These are phyloP conservation scores for Pelecanoides urinatrix DNA, from an alignment of 2,113 vertebrate species.

Conservation along the genomic window DNA sequence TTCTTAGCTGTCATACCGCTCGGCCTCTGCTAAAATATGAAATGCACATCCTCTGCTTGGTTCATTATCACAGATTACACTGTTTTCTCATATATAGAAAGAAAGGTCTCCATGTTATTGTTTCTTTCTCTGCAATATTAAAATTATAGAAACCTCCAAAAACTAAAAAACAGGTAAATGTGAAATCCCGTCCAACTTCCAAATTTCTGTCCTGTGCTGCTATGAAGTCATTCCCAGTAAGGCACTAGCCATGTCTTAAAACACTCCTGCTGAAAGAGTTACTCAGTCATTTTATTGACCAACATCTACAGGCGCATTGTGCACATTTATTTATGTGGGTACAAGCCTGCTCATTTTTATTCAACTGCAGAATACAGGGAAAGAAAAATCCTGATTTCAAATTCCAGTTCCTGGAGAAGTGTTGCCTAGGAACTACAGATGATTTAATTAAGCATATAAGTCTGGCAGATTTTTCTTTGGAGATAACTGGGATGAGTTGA, in stretches of 20 bases:
- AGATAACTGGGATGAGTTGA: background rate
- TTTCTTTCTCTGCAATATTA: background rate
- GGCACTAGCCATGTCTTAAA: background rate
- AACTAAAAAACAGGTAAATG: background rate
- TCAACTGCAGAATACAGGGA: background rate
- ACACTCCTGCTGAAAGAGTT: background rate
- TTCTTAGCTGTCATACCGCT: background rate
- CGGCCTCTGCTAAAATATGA: background rate
- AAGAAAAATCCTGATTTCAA: background rate
- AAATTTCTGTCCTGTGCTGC: background rate
- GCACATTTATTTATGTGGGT: background rate
- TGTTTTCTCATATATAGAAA: background rate
- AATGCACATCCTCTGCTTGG: background rate
- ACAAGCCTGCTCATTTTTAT: background rate
- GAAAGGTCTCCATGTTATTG: background rate
- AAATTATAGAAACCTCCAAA: background rate
- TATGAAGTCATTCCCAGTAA: background rate
- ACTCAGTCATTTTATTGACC: background rate
- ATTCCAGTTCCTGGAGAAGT: background rate
- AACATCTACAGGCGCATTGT: background rate
- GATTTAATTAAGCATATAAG: background rate
- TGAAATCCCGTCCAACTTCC: background rate
- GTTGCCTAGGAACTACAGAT: background rate
- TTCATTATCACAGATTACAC: background rate
- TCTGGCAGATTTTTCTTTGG: background rate